Evolutionary conservation across 2,888 invertebrate genomes (phyloP).

Genomic region (Diarsia dahlii): DNA sequence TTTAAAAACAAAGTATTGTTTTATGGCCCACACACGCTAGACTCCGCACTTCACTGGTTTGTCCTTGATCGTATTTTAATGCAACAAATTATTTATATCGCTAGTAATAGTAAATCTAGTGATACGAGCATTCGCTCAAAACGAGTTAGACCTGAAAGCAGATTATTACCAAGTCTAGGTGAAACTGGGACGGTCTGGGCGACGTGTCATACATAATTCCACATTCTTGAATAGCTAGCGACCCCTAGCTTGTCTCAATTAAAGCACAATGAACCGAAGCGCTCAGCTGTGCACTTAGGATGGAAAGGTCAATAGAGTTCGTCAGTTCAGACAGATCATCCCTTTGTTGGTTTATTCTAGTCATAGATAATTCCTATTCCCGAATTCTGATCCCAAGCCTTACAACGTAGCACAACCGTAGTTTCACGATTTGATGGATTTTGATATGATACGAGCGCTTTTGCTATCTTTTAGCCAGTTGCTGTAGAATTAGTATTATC

Average conservation of each 20-base stretch:
- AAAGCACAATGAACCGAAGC: conserved; percentile 42
- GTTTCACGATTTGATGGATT: conserved; percentile 7
- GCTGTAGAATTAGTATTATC: background rate
- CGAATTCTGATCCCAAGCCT: background rate
- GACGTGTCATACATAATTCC: conserved; percentile 40
- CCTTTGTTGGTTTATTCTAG: conserved; percentile 12
- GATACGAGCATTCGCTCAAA: conserved; percentile 35
- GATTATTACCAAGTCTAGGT: conserved; percentile 40
- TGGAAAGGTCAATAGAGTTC: conserved; percentile 48
- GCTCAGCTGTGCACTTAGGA: conserved; percentile 29
- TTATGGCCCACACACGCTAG: conserved; percentile 27
- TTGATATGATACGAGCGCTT: background rate
- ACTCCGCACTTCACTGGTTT: conserved; percentile 34
- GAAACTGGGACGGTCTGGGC: conserved; percentile 55
- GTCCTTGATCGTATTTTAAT: conserved; percentile 43
- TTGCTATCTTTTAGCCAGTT: background rate
- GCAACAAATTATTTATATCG: conserved; percentile 28
- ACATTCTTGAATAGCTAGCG: conserved; percentile 35
- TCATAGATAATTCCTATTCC: background rate
- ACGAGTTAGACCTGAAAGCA: conserved; percentile 45
- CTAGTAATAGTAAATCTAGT: conserved; percentile 39
- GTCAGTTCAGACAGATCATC: conserved; percentile 4
- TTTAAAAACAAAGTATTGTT: conserved; percentile 42
- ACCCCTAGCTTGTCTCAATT: conserved; percentile 42
- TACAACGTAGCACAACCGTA: background rate